These are phyloP conservation scores for Eilema depressum DNA, from an alignment of 2,888 invertebrate species.

Conservation along the genomic window DNA sequence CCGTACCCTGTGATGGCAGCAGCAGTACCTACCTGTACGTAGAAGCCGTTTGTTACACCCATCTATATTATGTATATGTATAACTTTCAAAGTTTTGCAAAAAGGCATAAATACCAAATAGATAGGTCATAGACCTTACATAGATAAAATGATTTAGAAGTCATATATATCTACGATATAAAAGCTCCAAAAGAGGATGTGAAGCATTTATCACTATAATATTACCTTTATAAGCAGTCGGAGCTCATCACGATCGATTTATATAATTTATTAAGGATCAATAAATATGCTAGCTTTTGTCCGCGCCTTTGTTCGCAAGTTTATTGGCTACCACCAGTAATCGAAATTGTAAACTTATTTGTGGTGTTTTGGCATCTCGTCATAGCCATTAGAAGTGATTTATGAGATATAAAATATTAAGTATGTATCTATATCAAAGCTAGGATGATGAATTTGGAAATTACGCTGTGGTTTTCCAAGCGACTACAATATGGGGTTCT, in stretches of 20 bases:
- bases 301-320: neutral
- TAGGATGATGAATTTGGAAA: too few species aligned
- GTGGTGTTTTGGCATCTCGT: neutral
- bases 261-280: conserved; percentile 33
- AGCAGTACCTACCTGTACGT: too few species aligned
- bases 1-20: too few species aligned
- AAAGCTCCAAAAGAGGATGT: conserved; percentile 55
- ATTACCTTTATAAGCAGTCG: conserved; percentile 26
- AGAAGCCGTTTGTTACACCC: too few species aligned
- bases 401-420: neutral
- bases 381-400: neutral
- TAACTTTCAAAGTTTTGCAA: neutral
- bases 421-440: neutral
- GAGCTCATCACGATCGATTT: conserved; percentile 31
- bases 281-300: conserved; percentile 17
- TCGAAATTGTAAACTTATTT: neutral
- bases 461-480: too few species aligned
- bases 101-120: neutral
- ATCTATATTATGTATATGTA: too few species aligned
- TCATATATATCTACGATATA: conserved; percentile 29
- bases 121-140: conserved; percentile 43
- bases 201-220: conserved; percentile 40
- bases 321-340: neutral
- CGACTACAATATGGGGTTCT: too few species aligned
- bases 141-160: conserved; percentile 46